A percentile compares a stretch with the other conserved stretches of the same genome.
phyloP scores from a whole-genome alignment of 2,888 invertebrate genomes.

The Stictocephala bisonia region DNA sequence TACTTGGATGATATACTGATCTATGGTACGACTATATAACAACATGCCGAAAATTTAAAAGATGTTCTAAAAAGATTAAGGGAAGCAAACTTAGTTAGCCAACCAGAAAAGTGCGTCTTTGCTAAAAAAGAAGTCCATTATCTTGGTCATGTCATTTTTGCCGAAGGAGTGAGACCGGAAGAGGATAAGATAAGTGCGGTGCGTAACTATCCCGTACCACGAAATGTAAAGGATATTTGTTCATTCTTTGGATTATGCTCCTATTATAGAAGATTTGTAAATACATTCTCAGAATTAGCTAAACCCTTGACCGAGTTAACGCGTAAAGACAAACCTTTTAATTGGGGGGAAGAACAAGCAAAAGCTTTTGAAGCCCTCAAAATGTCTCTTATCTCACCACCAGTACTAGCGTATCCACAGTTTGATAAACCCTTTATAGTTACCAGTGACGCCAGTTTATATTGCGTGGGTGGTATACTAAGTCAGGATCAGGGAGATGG shows the following conservation, averaged over 20 bases:
- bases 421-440: slow-evolving; percentile 45
- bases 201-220: too few species aligned
- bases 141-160: too few species aligned
- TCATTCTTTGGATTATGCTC: slow-evolving; percentile 23
- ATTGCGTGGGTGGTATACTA: slow-evolving; percentile 33
- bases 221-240: slow-evolving; percentile 29
- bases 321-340: slow-evolving; percentile 3
- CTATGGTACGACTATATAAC: neutral
- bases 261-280: slow-evolving; percentile 20
- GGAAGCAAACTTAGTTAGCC: neutral
- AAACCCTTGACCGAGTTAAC: slow-evolving; percentile 19
- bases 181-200: too few species aligned
- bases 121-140: too few species aligned
- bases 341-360: slow-evolving; percentile 43
- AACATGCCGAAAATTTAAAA: slow-evolving; percentile 1
- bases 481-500: slow-evolving; percentile 29
- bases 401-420: slow-evolving; percentile 53
- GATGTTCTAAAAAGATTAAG: slow-evolving; percentile 16
- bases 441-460: slow-evolving; percentile 44
- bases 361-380: slow-evolving; percentile 48
- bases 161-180: too few species aligned
- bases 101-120: too few species aligned
- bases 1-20: slow-evolving; percentile 39
- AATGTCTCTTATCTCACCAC: slow-evolving; percentile 35
- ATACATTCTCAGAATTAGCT: slow-evolving; percentile 19